Base-by-base conservation (phyloP, 2,888 invertebrate genomes). In the Ecliptopera silaceata region DNA sequence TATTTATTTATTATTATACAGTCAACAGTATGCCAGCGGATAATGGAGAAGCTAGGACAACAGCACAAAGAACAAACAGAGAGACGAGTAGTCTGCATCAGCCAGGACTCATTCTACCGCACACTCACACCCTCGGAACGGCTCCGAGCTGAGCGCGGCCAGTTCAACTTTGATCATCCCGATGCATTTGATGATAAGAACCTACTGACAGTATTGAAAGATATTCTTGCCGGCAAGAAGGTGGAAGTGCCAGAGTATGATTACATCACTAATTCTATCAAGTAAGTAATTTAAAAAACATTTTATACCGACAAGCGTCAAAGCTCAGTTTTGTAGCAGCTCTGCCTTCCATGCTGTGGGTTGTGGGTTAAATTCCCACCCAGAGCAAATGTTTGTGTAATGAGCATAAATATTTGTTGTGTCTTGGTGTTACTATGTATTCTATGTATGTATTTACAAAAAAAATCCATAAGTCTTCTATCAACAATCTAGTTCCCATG, bases 141-240 rank as follows among this genome's bases (percentile, higher is more conserved):
- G 68, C 86, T 94, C 0, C 95, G 95, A 66, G 97, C 97, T 2
- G 96, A 96, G 58, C 94, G 95, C 49, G 99, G 99, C 22, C 95
- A 96, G 71, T 99, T 97, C 81, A 99, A 99, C 91, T 99, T 99
- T 85, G 99, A 99, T 84, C 99, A 99, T 90, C 99, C 99, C 0
- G 98, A 97, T 84, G 98, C 99, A 0, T 98, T 99, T 82, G 97
- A 99, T 82, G 96, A 97, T 77, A 95, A 96, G 52, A 92, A 97
- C 20, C 95, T 99, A 80, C 92, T 94, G 46, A 93, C 95, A 44
- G 96, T 97, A 0, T 86, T 99, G 41, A 93, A 93, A 67, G 95
- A 96, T 71, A 96, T 99, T 64, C 91, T 97, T 13, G 94, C 94
- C 56, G 98, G 98, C 1, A 94, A 95, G 69, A 95, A 95, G 73